Percentiles rank a stretch among this genome's conserved stretches.
Evolutionary conservation across 1,140 invertebrate species (phyloP).

Genomic region (Leptopilina boulardi): DNA sequence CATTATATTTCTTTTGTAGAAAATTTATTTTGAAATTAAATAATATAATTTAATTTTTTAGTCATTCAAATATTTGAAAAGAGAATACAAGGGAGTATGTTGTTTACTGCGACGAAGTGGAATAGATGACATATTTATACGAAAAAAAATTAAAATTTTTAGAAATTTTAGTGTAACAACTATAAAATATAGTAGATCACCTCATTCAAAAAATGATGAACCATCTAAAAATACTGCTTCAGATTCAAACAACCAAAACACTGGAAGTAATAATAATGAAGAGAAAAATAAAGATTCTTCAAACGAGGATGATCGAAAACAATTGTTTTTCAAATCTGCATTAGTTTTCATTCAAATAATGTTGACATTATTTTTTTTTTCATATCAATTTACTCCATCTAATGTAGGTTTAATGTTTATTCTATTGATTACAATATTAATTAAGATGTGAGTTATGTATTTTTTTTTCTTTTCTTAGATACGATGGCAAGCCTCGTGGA

Average conservation of each 20-base stretch:
- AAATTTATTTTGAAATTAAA: neutral
- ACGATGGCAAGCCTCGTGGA: constrained; percentile 86
- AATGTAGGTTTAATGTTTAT: neutral
- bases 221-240: neutral
- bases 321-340: constrained; percentile 35
- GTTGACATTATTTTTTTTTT: too few relatives aligned
- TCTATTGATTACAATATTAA: neutral
- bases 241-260: constrained; percentile 44
- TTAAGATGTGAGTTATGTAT: too few relatives aligned
- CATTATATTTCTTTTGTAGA: neutral
- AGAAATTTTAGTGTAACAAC: constrained; percentile 50
- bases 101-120: constrained; percentile 67
- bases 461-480: constrained; percentile 36
- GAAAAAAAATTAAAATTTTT: constrained; percentile 7
- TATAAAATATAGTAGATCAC: constrained; percentile 31
- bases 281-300: constrained; percentile 33
- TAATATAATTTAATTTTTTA: constrained; percentile 43
- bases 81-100: constrained; percentile 74
- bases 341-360: constrained; percentile 16
- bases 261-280: constrained; percentile 39
- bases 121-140: constrained; percentile 41
- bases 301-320: constrained; percentile 42
- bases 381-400: too few relatives aligned
- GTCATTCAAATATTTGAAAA: constrained; percentile 64
- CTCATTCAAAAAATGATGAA: constrained; percentile 17